Evolutionary conservation across 2,797 vertebrate species (phyloP).

Genomic region (Brachyalestes nurse): DNA sequence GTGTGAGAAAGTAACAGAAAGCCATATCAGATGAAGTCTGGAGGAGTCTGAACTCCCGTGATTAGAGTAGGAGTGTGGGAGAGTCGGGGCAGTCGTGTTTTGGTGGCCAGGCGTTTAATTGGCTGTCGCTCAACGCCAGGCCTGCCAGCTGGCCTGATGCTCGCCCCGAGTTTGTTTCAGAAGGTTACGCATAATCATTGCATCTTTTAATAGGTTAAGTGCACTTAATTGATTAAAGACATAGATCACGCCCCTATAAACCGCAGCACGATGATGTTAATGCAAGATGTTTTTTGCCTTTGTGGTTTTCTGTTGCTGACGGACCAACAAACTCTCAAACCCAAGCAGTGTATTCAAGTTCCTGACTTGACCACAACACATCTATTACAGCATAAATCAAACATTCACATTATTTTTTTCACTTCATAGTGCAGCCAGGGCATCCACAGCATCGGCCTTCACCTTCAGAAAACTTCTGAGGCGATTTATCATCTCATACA

Average conservation of each 20-base stretch:
- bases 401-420: slow-evolving; percentile 40
- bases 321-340: not conserved
- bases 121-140: slow-evolving; percentile 58
- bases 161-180: slow-evolving; percentile 58
- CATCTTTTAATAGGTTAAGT: slow-evolving; percentile 70
- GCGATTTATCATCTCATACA: slow-evolving; percentile 38
- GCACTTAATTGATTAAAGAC: slow-evolving; percentile 66
- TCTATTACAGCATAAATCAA: slow-evolving; percentile 40
- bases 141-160: slow-evolving; percentile 68
- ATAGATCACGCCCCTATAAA: not conserved
- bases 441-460: slow-evolving; percentile 15
- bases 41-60: slow-evolving; percentile 30
- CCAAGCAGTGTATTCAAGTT: slow-evolving; percentile 19
- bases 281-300: not conserved
- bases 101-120: slow-evolving; percentile 62
- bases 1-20: not conserved
- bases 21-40: slow-evolving; percentile 17
- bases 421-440: slow-evolving; percentile 28
- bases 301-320: not conserved
- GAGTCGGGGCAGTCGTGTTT: slow-evolving; percentile 43
- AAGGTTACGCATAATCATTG: slow-evolving; percentile 67
- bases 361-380: slow-evolving; percentile 18
- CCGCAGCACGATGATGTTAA: not conserved
- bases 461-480: slow-evolving; percentile 37
- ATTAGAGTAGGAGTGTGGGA: slow-evolving; percentile 45